These are phyloP conservation scores for Pelagia noctiluca DNA, from an alignment of 30 jellyfish, hydroid and myxozoan species.

Conservation along the genomic window DNA sequence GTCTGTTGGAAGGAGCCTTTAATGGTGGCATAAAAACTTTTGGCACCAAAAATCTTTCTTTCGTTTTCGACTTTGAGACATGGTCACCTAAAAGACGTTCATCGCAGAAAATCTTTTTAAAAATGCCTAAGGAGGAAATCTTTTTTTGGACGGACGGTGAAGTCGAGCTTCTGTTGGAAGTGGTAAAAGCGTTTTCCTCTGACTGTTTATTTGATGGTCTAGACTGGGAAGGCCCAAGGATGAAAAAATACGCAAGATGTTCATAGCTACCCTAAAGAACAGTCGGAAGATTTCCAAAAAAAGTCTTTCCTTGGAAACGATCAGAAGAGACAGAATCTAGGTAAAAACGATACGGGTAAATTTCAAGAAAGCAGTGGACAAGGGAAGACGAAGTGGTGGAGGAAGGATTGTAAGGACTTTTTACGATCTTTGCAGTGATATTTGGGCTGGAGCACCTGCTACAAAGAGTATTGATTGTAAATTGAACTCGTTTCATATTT, in stretches of 20 bases:
- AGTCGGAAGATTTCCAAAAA: conserved; percentile 4
- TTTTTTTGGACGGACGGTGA: conserved; percentile 15
- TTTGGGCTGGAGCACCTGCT: conserved; percentile 38
- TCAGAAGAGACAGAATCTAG: not conserved
- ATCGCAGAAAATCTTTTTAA: no score
- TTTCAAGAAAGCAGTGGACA: not conserved
- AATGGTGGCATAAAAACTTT: no score
- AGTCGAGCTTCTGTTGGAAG: not conserved
- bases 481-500: not conserved
- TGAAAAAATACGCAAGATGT: conserved; percentile 3
- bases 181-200: conserved; percentile 13
- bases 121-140: conserved; percentile 26
- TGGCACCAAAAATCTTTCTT: no score
- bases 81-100: no score
- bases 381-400: conserved; percentile 31
- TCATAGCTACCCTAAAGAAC: not conserved
- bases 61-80: no score
- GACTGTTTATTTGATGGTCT: conserved; percentile 14
- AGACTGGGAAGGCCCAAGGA: conserved; percentile 41
- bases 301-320: conserved; percentile 5
- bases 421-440: conserved; percentile 41
- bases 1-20: no score
- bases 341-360: not conserved
- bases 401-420: conserved; percentile 39
- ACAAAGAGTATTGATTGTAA: conserved; percentile 38